Evolutionary conservation across 2,113 vertebrate genomes (phyloP), one percentile per base, ranked within the genome.

Genomic region (Tachycineta bicolor): DNA sequence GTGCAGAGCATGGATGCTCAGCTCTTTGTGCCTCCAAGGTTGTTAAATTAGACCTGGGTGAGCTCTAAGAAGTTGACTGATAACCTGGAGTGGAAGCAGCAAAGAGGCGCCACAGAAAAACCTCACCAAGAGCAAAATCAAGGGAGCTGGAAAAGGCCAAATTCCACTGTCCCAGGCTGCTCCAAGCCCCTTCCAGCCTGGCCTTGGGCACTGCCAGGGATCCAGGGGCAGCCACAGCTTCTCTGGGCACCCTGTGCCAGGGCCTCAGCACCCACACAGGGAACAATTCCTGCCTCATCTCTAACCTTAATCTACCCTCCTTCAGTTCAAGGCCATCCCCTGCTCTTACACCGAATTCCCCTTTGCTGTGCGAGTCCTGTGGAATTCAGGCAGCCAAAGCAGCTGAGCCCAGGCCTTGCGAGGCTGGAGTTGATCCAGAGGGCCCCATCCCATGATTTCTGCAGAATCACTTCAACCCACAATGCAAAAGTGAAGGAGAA

Each of bases 241-340:
- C 74, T 70, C 74, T 55, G 64, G 74, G 56, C n/a, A 55, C 16
- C 64, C 65, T 79, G 56, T 24, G 74, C 47, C 74, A 79, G 41
- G 19, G 16, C n/a, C 65, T 70, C 0, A 0, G 2, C n/a, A 47
- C 39, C 4, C n/a, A 41, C 64, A 0, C 6, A 41, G n/a, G 4
- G 10, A 14, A 11, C 1, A 8, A 55, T 41, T 55, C 1, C 24
- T n/a, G 16, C 23, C 24, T 3, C 13, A 24, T 41, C 37, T 73
- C 43, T 21, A 14, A 46, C 2, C 12, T 20, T 33, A 73, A 73
- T 15, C 31, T 7, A 7, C 25, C 5, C 50, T 31, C 3, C 31
- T n/a, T 22, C 18, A 65, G 22, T n/a, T 73, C 33, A 26, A 19
- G 37, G 50, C 43, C 31, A 26, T 49, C 41, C 31, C 34, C 31